Percentiles rank a stretch among this genome's conserved stretches.
Evolutionary conservation across 1,140 invertebrate species (phyloP).

Genomic region (Drosophila nigrodunni): DNA sequence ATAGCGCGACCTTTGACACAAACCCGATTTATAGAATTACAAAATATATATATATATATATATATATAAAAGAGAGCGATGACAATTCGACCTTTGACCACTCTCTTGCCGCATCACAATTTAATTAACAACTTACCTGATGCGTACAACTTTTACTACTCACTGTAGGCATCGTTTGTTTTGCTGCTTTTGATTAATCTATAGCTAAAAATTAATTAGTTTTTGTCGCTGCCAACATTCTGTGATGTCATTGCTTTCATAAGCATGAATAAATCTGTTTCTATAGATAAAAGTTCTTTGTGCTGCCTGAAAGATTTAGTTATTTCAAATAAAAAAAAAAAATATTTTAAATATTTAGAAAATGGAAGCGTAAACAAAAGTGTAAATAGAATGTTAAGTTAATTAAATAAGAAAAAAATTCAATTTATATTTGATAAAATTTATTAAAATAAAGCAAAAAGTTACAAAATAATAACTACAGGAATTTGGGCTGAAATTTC

Average conservation of each 20-base stretch:
- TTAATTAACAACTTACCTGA: slow-evolving; percentile 44
- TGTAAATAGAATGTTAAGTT: no score
- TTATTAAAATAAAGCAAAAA: no score
- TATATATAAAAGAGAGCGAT: background rate
- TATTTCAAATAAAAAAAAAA: no score
- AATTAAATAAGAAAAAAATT: no score
- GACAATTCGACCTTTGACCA: slow-evolving; percentile 31
- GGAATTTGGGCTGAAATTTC: background rate
- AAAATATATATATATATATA: no score
- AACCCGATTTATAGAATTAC: slow-evolving; percentile 13
- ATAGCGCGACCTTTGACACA: slow-evolving; percentile 66
- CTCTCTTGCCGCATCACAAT: slow-evolving; percentile 29
- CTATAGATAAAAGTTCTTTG: slow-evolving; percentile 5
- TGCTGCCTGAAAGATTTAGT: background rate
- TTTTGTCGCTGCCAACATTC: slow-evolving; percentile 6
- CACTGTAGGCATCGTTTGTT: background rate
- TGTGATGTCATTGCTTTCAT: slow-evolving; percentile 26
- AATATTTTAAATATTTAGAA: no score
- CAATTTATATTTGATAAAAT: no score
- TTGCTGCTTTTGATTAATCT: slow-evolving; percentile 14
- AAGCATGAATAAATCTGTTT: background rate
- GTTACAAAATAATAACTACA: background rate
- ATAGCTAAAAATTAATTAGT: slow-evolving; percentile 25
- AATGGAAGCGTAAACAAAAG: no score
- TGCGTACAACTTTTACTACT: slow-evolving; percentile 25